Conservation (phyloP, 2,797 vertebrate genomes). For the Sciurus carolinensis region DNA sequence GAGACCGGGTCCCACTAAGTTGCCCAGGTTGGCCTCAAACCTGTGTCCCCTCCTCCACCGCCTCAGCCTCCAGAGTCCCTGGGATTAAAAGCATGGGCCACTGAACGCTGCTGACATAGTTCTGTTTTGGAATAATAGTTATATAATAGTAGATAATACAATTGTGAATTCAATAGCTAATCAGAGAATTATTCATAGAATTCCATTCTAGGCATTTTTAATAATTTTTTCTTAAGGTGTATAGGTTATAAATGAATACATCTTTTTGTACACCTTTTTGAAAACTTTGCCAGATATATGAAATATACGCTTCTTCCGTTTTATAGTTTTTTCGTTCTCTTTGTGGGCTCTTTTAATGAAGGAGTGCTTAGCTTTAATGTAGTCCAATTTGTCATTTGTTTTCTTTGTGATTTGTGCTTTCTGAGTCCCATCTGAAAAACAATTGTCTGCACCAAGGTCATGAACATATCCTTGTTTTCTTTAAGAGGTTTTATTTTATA, state of each 20-base stretch:
- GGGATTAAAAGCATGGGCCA: no score
- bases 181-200: background rate
- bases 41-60: no score
- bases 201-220: background rate
- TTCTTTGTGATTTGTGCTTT: constrained; percentile 47
- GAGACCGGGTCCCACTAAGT: no score
- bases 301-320: background rate
- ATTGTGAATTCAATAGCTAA: background rate
- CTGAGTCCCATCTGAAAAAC: constrained; percentile 44
- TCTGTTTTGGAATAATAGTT: background rate
- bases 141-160: background rate
- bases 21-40: no score
- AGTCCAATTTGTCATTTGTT: constrained; percentile 10
- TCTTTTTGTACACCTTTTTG: background rate
- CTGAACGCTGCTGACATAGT: background rate
- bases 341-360: background rate
- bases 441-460: background rate
- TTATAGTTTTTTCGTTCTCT: background rate
- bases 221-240: background rate
- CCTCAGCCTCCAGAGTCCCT: no score
- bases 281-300: background rate
- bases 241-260: background rate
- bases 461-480: constrained; percentile 29
- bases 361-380: background rate
- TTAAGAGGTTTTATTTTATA: background rate